Percentiles rank a stretch among this genome's conserved stretches.
These are phyloP conservation scores for Drosophila fuyamai DNA, from an alignment of 1,140 invertebrate genomes.

Conservation along the genomic window DNA sequence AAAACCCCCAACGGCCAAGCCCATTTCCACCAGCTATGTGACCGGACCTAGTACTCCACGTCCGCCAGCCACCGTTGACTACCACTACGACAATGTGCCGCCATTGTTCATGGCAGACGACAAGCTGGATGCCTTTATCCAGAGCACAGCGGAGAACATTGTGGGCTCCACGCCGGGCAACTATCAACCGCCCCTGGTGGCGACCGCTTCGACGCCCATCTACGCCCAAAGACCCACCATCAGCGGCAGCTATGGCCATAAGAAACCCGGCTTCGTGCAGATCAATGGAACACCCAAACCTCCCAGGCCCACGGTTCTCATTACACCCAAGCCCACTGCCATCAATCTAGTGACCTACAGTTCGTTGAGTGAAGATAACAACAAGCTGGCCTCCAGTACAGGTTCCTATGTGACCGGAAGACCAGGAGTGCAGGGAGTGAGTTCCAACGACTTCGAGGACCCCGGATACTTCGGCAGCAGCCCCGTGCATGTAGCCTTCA, in stretches of 20 bases:
- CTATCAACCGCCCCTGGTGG: constrained; percentile 59
- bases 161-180: constrained; percentile 66
- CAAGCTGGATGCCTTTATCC: constrained; percentile 78
- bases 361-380: constrained; percentile 23
- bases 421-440: constrained; percentile 46
- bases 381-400: constrained; percentile 67
- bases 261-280: constrained; percentile 76
- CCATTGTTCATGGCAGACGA: constrained; percentile 77
- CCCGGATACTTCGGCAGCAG: constrained; percentile 81
- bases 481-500: constrained; percentile 54
- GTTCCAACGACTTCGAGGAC: constrained; percentile 82
- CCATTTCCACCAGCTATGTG: constrained; percentile 87
- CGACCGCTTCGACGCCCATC: constrained; percentile 68
- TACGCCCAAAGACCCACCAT: constrained; percentile 63
- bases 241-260: constrained; percentile 57
- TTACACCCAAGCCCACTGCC: constrained; percentile 87
- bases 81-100: constrained; percentile 77
- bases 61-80: constrained; percentile 63
- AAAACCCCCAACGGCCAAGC: constrained; percentile 70
- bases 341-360: constrained; percentile 58
- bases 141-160: constrained; percentile 75
- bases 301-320: constrained; percentile 86
- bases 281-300: constrained; percentile 82
- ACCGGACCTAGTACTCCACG: constrained; percentile 85
- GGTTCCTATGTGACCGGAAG: constrained; percentile 86